Evolutionary conservation across 92 coral and sea anemone genomes (phyloP).

Genomic region (Montipora capitata): DNA sequence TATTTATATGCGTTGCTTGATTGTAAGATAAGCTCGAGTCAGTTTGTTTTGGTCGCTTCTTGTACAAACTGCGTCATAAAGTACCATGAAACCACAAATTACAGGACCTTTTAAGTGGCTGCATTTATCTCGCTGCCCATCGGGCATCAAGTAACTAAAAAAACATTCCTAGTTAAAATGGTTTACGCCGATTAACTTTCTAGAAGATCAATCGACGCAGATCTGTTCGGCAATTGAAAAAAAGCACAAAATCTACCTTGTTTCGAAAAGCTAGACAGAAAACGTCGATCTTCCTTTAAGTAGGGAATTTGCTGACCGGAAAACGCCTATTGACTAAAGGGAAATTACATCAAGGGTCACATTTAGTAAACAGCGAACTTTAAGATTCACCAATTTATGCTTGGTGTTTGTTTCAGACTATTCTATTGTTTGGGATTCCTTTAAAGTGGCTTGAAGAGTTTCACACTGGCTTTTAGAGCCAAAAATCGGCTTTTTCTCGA

Average conservation of each 20-base stretch:
- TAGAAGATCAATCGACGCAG: neutral
- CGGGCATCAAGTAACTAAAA: constrained; percentile 12
- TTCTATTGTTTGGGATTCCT: constrained; percentile 11
- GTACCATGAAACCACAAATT: constrained; percentile 53
- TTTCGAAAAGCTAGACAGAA: neutral
- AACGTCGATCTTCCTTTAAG: neutral
- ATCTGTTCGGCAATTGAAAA: neutral
- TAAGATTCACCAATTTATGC: constrained; percentile 24
- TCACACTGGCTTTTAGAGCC: constrained; percentile 4
- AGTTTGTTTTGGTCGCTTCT: neutral
- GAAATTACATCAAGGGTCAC: constrained; percentile 51
- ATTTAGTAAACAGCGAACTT: constrained; percentile 30
- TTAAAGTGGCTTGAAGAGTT: constrained; percentile 13
- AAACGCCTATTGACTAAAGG: constrained; percentile 29
- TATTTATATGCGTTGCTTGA: neutral
- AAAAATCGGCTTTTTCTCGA: constrained; percentile 31
- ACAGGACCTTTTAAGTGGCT: constrained; percentile 15
- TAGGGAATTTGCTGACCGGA: constrained; percentile 38
- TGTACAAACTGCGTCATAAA: constrained; percentile 6
- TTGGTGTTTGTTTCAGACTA: neutral
- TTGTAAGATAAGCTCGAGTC: neutral
- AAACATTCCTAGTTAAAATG: constrained; percentile 1
- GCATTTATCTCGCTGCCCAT: neutral
- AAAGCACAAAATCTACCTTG: neutral
- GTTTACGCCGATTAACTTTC: neutral